These are phyloP conservation scores for Baronia brevicornis DNA, from an alignment of 2,888 invertebrate species.

Conservation along the genomic window DNA sequence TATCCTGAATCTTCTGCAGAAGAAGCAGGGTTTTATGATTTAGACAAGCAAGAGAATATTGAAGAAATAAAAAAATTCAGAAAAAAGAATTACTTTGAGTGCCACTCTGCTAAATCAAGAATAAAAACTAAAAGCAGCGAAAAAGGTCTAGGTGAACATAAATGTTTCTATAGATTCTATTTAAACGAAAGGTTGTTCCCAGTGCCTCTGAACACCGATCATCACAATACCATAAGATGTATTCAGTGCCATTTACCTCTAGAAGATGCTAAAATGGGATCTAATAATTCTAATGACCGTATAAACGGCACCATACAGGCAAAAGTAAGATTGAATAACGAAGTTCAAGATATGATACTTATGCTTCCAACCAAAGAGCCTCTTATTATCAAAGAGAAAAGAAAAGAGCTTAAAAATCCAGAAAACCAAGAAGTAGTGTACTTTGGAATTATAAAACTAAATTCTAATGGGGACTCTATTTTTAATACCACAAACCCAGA, in stretches of 20 bases:
- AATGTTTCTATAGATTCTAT: constrained; percentile 72
- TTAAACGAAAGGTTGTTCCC: constrained; percentile 76
- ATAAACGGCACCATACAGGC: constrained; percentile 63
- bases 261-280: constrained; percentile 28
- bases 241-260: constrained; percentile 66
- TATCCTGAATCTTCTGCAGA: constrained; percentile 31
- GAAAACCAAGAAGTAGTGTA: constrained; percentile 40
- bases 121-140: constrained; percentile 33
- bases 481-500: constrained; percentile 40
- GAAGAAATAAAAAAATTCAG: constrained; percentile 64
- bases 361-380: constrained; percentile 53
- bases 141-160: constrained; percentile 45
- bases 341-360: constrained; percentile 45
- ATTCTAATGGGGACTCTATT: constrained; percentile 41
- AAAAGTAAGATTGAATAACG: constrained; percentile 45
- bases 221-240: constrained; percentile 61
- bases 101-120: constrained; percentile 69
- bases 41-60: constrained; percentile 31
- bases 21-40: constrained; percentile 30
- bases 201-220: constrained; percentile 61
- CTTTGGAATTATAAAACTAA: constrained; percentile 56
- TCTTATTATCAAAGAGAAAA: constrained; percentile 50
- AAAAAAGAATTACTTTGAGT: constrained; percentile 76
- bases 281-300: constrained; percentile 16
- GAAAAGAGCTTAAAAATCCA: constrained; percentile 27